These are phyloP conservation scores for Genyomyrus donnyi DNA, from an alignment of 2,113 vertebrate genomes.

Conservation along the genomic window DNA sequence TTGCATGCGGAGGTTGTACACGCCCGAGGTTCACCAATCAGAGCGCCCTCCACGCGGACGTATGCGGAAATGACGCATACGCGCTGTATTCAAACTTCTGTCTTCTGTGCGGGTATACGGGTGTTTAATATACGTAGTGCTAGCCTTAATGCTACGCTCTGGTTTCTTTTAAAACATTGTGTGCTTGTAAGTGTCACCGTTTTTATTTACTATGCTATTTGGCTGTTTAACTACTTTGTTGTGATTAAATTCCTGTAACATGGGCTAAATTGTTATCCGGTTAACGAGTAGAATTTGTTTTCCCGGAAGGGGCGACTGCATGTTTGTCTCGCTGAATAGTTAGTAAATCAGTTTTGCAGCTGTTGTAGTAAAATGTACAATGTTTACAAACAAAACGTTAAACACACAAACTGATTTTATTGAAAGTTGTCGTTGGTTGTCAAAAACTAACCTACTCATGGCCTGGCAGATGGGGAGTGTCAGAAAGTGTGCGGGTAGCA, in stretches of 20 bases:
- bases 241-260: neutral
- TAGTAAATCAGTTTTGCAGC: neutral
- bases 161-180: too few species aligned
- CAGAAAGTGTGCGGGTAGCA: neutral
- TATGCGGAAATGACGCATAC: slow-evolving; percentile 37
- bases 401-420: neutral
- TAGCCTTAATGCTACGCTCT: neutral
- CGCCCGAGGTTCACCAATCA: neutral
- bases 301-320: neutral
- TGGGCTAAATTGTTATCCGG: neutral
- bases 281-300: neutral
- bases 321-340: neutral
- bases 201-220: neutral
- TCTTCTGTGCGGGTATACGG: slow-evolving; percentile 21
- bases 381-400: neutral
- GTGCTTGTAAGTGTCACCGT: neutral
- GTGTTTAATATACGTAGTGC: neutral
- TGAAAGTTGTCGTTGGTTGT: neutral
- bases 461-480: neutral
- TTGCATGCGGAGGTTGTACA: neutral
- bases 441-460: neutral
- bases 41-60: neutral
- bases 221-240: neutral
- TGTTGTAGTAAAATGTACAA: neutral
- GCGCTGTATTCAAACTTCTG: slow-evolving; percentile 39